Evolutionary conservation across 1,140 invertebrate genomes (phyloP), one percentile per base, ranked within the genome.

Genomic region (Planococcus citri): DNA sequence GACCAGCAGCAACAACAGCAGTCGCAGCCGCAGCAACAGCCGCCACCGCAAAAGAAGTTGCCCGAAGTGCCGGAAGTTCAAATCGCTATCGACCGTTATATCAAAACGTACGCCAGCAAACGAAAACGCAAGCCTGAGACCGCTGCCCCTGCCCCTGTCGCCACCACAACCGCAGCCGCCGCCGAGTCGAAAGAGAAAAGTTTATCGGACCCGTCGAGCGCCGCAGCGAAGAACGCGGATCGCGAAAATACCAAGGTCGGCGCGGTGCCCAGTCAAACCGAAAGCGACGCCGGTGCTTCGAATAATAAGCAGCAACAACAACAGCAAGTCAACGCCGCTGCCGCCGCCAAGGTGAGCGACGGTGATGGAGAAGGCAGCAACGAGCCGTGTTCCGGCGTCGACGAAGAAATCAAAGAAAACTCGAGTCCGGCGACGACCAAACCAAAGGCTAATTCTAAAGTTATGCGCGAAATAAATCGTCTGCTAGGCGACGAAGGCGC

Each of bases 401-500:
- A 71, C 12, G 37, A 71, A 61, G 41, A 51, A 3, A 29, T 60
- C 22, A 22, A 27, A 37, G 58, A 69, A 51, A 21, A 69, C 27
- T 51, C 38, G 27, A 17, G 57, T 38, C 38, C 22, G 33, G 8
- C 60, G 58, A 68, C 24, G 25, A 14, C 61, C 38, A 70, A 68
- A 57, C 3, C 51, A 20, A 27, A 68, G 0, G 51, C 22, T 20
- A 72, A 72, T 27, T 67, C 71, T 1, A 70, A 69, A 70, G 78
- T 83, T 29, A 82, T 83, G 58, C 70, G 74, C 51, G 90, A 92
- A 80, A 82, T 92, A 58, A 88, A 91, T 74, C 84, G 82, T 71
- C 76, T 92, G 51, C 78, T 92, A 71, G 88, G 88, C 77, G 90
- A 92, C 77, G 90, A 92, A 76, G 90, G 90, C 0, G 88, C 90